These are phyloP conservation scores for Anguilla megastoma DNA, from an alignment of 2,797 vertebrate genomes.

Conservation along the genomic window DNA sequence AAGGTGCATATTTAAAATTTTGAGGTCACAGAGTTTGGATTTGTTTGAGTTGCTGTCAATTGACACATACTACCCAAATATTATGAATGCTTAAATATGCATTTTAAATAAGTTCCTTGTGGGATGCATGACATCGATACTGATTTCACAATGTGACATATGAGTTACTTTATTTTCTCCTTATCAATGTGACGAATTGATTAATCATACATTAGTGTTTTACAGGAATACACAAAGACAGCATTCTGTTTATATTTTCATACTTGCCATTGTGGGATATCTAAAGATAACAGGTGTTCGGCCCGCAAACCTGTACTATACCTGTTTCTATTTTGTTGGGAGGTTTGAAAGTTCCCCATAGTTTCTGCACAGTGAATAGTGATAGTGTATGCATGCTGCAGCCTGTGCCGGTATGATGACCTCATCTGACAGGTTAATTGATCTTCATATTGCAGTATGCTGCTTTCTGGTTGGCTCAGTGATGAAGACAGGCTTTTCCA, in stretches of 20 bases:
- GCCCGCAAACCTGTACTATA: too few species aligned
- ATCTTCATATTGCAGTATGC: neutral
- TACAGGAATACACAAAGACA: neutral
- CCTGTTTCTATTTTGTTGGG: too few species aligned
- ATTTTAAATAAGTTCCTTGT: neutral
- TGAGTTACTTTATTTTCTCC: neutral
- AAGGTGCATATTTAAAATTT: neutral
- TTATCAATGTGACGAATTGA: neutral
- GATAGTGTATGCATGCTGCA: neutral
- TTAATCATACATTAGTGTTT: neutral
- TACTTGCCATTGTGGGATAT: neutral
- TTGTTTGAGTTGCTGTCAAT: neutral
- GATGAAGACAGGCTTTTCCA: neutral
- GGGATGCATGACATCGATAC: neutral
- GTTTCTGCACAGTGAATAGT: neutral
- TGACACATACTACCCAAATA: neutral
- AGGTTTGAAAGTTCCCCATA: neutral
- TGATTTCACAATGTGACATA: neutral
- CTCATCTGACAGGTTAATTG: neutral
- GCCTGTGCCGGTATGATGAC: neutral
- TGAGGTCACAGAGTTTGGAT: neutral
- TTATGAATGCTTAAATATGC: neutral
- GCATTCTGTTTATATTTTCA: neutral
- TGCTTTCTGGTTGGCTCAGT: neutral
- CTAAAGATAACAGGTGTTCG: neutral